Conservation (phyloP, 2,113 vertebrate species). For the Daubentonia madagascariensis region DNA sequence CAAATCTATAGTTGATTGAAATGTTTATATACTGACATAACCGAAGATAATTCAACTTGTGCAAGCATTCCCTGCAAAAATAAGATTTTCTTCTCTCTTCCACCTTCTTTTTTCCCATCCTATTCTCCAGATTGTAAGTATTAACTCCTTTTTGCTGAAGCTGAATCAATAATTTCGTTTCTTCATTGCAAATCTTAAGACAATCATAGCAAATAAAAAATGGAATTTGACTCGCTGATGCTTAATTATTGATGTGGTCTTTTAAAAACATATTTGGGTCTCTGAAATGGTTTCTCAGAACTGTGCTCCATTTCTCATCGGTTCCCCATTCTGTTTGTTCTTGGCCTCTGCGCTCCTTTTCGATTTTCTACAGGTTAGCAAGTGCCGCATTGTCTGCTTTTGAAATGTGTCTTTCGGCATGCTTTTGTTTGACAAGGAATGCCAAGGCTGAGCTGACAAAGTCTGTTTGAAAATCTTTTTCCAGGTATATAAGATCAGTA, state of each 20-base stretch:
- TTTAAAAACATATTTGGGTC: slow-evolving; percentile 93
- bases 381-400: slow-evolving; percentile 89
- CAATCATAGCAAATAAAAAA: slow-evolving; percentile 81
- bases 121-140: slow-evolving; percentile 55
- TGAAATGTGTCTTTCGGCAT: slow-evolving; percentile 95
- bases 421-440: slow-evolving; percentile 95
- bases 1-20: slow-evolving; percentile 79
- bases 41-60: slow-evolving; percentile 76
- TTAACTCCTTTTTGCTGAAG: slow-evolving; percentile 72
- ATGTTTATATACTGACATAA: slow-evolving; percentile 77
- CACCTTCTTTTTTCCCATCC: neutral
- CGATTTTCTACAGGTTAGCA: slow-evolving; percentile 94
- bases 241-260: slow-evolving; percentile 88
- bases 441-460: slow-evolving; percentile 92
- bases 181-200: slow-evolving; percentile 85
- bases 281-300: slow-evolving; percentile 90
- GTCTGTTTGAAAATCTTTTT: slow-evolving; percentile 91
- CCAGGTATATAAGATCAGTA: slow-evolving; percentile 94
- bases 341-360: slow-evolving; percentile 88
- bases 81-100: neutral
- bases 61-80: slow-evolving; percentile 62
- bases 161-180: slow-evolving; percentile 83
- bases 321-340: slow-evolving; percentile 97
- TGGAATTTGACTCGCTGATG: slow-evolving; percentile 86
- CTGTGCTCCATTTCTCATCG: slow-evolving; percentile 86